These are phyloP conservation scores for Mallotus villosus DNA, from an alignment of 2,797 vertebrate genomes.

Conservation along the genomic window DNA sequence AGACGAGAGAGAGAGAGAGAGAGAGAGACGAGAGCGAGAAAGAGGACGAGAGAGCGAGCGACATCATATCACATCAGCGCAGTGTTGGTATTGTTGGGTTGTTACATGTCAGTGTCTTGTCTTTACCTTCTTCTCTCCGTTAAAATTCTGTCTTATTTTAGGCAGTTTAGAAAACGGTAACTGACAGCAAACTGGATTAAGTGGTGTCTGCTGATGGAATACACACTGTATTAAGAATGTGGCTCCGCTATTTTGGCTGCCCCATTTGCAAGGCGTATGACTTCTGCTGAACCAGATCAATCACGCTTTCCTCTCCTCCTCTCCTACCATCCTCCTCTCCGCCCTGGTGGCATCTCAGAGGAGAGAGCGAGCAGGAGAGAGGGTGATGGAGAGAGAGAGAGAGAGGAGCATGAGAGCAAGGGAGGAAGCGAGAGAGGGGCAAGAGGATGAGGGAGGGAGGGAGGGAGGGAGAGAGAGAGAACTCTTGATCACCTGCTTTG, in stretches of 20 bases:
- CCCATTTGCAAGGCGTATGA: constrained; percentile 71
- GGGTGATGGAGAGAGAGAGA: constrained; percentile 28
- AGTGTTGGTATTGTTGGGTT: constrained; percentile 20
- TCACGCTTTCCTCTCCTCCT: constrained; percentile 52
- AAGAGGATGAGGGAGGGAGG: constrained; percentile 3
- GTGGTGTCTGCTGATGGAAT: constrained; percentile 75
- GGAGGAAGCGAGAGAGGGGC: not conserved
- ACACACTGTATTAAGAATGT: constrained; percentile 68
- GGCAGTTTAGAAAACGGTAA: constrained; percentile 57
- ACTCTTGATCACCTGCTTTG: constrained; percentile 81
- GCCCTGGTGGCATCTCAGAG: constrained; percentile 35
- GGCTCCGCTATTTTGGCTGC: constrained; percentile 65
- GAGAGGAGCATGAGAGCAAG: constrained; percentile 35
- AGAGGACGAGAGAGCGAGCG: too few relatives aligned
- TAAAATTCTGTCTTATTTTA: constrained; percentile 54
- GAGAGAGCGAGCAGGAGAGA: not conserved
- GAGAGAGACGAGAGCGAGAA: too few relatives aligned
- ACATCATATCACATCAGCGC: constrained; percentile 6
- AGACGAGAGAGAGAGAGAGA: too few relatives aligned
- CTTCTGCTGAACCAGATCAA: constrained; percentile 73
- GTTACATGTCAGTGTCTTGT: constrained; percentile 43
- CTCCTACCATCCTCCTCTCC: constrained; percentile 18
- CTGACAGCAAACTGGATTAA: constrained; percentile 80
- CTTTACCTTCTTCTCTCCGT: constrained; percentile 46
- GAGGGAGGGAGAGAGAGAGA: constrained; percentile 44